These are phyloP conservation scores for Eleginops maclovinus DNA, from an alignment of 2,113 vertebrate genomes.

Conservation along the genomic window DNA sequence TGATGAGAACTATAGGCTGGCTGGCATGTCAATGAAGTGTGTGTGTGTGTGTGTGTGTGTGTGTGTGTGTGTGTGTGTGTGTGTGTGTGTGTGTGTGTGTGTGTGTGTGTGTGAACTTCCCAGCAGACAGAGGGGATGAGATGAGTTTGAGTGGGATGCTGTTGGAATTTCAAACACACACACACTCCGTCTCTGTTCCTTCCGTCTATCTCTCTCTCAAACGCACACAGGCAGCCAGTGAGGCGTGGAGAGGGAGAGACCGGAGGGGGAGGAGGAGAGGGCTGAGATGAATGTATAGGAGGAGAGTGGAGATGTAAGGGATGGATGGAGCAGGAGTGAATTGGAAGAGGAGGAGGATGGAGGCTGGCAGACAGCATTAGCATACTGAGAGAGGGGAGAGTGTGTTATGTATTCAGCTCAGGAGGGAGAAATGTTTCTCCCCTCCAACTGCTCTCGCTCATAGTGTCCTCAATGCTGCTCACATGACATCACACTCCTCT, in stretches of 20 bases:
- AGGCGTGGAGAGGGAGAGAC: slow-evolving; percentile 13
- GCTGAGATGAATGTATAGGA: slow-evolving; percentile 41
- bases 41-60: slow-evolving; percentile 10
- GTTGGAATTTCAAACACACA: slow-evolving; percentile 68
- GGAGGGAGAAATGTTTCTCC: slow-evolving; percentile 13
- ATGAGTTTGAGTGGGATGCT: slow-evolving; percentile 61
- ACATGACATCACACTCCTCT: slow-evolving; percentile 7
- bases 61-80: not conserved
- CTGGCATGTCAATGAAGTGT: no score
- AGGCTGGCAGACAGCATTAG: slow-evolving; percentile 16
- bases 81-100: slow-evolving; percentile 17
- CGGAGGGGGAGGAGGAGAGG: no score
- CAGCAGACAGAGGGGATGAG: slow-evolving; percentile 58
- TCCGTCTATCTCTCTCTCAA: not conserved
- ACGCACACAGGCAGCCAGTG: slow-evolving; percentile 15
- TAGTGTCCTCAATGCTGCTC: slow-evolving; percentile 7
- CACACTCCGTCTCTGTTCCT: not conserved
- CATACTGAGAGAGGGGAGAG: slow-evolving; percentile 38
- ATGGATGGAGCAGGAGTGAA: slow-evolving; percentile 29
- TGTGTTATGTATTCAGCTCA: slow-evolving; percentile 62
- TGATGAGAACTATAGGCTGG: slow-evolving; percentile 14
- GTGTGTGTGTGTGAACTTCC: slow-evolving; percentile 36
- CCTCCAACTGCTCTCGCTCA: slow-evolving; percentile 8
- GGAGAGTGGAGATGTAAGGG: slow-evolving; percentile 51
- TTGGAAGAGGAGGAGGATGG: slow-evolving; percentile 17